These are phyloP conservation scores for Iguana delicatissima DNA, from an alignment of 2,797 vertebrate genomes.

Conservation along the genomic window DNA sequence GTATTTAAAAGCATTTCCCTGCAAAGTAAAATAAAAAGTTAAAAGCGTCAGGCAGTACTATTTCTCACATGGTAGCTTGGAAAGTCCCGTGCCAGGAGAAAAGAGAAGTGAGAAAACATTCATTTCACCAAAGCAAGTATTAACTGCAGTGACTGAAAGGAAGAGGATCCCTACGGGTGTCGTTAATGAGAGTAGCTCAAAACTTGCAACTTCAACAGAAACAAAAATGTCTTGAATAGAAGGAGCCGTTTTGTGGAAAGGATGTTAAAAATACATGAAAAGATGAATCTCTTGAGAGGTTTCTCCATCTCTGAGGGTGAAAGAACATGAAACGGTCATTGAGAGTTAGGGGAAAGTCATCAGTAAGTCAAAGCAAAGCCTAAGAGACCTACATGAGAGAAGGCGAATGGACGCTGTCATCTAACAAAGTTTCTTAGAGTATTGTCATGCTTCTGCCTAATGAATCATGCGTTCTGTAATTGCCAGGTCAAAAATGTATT, in stretches of 20 bases:
- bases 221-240: not conserved
- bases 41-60: not conserved
- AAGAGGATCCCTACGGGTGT: not conserved
- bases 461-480: not conserved
- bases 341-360: not conserved
- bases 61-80: not conserved
- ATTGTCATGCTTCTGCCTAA: slow-evolving; percentile 1
- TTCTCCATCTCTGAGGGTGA: not conserved
- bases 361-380: not conserved
- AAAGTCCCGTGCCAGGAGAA: not conserved
- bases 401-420: not conserved
- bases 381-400: not conserved
- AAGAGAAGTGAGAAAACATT: not conserved
- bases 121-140: not conserved
- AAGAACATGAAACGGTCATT: not conserved
- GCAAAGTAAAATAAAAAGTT: not conserved
- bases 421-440: not conserved
- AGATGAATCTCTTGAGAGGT: not conserved
- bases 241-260: not conserved
- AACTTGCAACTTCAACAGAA: not conserved
- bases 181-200: slow-evolving; percentile 6
- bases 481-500: not conserved
- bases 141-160: not conserved
- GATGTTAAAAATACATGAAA: slow-evolving; percentile 4
- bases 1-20: not conserved